Conservation (phyloP, 2,113 vertebrate genomes). For the Anolis sagrei region DNA sequence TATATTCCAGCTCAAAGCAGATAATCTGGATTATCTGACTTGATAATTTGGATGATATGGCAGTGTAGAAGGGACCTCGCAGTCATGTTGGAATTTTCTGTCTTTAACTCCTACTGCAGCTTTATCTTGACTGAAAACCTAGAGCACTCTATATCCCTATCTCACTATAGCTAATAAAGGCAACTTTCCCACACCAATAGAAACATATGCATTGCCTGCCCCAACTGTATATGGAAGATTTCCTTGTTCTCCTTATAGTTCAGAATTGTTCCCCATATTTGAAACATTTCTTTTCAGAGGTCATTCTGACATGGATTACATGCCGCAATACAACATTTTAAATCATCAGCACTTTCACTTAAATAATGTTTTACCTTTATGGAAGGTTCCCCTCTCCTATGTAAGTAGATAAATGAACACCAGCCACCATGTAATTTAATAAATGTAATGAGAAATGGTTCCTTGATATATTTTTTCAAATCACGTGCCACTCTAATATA, state of each 20-base stretch:
- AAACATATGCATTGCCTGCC: too few relatives aligned
- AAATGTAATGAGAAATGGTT: conserved; percentile 68
- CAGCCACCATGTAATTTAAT: conserved; percentile 64
- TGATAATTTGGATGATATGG: too few relatives aligned
- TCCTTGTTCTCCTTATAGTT: background rate
- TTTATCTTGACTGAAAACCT: too few relatives aligned
- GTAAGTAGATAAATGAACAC: conserved; percentile 70
- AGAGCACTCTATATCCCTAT: too few relatives aligned
- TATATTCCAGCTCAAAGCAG: too few relatives aligned
- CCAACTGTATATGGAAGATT: conserved; percentile 24
- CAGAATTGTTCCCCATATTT: background rate
- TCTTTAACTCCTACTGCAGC: too few relatives aligned
- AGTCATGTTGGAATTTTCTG: too few relatives aligned
- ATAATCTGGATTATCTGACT: too few relatives aligned
- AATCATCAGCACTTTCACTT: conserved; percentile 66
- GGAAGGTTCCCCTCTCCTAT: conserved; percentile 36
- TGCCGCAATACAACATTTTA: conserved; percentile 57
- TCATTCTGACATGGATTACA: conserved; percentile 57
- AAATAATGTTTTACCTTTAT: conserved; percentile 63
- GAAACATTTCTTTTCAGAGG: conserved; percentile 11
- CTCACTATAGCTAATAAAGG: too few relatives aligned
- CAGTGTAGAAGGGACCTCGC: too few relatives aligned
- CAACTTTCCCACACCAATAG: too few relatives aligned
- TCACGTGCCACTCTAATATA: conserved; percentile 59
- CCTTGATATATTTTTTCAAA: conserved; percentile 60